Evolutionary conservation across 1,140 invertebrate species (phyloP), one percentile per base, ranked within the genome.

Genomic region (Drosophila repleta): DNA sequence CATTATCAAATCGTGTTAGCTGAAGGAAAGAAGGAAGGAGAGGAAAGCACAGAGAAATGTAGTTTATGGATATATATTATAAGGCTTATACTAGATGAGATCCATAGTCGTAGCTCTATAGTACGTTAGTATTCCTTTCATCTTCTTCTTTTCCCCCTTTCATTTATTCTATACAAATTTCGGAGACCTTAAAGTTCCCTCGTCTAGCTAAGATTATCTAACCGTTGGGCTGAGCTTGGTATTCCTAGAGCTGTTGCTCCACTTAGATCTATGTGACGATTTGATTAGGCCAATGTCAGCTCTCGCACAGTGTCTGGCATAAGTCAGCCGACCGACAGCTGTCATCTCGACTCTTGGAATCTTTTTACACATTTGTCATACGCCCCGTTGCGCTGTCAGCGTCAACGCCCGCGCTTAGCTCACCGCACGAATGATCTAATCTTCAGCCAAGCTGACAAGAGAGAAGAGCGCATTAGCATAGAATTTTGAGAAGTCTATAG

Each of bases 371-470:
- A 52, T 66, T 66, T 65, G 62, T 65, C 46, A 65, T 65, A 20
- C n/a, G 43, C 10, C 37, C 49, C 32, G 11, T 24, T 51, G 37
- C 56, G 57, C 21, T 39, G 56, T 70, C 68, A 53, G 37, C 26
- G 58, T 37, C 45, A 45, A 72, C 73, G 78, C 78, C 77, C 71
- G 65, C 77, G 78, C 78, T 80, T 76, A 76, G 68, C 73, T 80
- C 78, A 76, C 46, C 56, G 21, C 43, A 32, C 8, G 35, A 64
- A 80, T 81, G 78, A 81, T 81, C 73, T 81, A 80, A 81, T 81
- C 74, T 45, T 20, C 53, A 35, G 75, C 68, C 35, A 10, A 8
- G 56, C 18, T 32, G 32, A 35, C 20, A 52, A 8, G 39, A 17
- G 6, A 17, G 6, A 29, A 29, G 8, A 29, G 29, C 29, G 7